phyloP scores from a whole-genome alignment of 2,797 vertebrate species.

The Eremophila alpestris region DNA sequence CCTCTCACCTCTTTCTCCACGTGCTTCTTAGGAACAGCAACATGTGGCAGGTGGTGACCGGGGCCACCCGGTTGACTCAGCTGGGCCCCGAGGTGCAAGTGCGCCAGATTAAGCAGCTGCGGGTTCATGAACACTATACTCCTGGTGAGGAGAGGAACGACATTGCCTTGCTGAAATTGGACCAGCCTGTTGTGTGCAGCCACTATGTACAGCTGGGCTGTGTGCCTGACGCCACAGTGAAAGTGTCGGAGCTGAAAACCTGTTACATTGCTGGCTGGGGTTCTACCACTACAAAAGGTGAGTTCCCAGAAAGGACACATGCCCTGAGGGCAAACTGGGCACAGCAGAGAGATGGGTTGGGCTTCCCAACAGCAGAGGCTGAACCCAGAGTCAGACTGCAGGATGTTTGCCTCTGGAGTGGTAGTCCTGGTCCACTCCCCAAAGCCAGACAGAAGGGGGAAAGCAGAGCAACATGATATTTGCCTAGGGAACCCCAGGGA shows the following conservation, averaged over 20 bases:
- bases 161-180: neutral
- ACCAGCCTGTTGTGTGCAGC: neutral
- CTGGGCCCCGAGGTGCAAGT: neutral
- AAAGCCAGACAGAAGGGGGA: neutral
- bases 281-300: neutral
- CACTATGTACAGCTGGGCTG: neutral
- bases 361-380: neutral
- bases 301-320: neutral
- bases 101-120: neutral
- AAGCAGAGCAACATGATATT: neutral
- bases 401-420: neutral
- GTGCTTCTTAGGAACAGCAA: neutral
- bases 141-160: neutral
- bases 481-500: neutral
- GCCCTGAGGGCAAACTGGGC: neutral
- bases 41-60: neutral
- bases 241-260: neutral
- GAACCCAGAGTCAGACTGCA: neutral
- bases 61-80: neutral
- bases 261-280: neutral
- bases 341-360: accelerated
- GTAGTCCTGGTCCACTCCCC: neutral
- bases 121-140: neutral
- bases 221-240: neutral
- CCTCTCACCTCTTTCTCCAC: neutral